Evolutionary conservation across 2,888 invertebrate species (phyloP).

Genomic region (Portevinia maculata): DNA sequence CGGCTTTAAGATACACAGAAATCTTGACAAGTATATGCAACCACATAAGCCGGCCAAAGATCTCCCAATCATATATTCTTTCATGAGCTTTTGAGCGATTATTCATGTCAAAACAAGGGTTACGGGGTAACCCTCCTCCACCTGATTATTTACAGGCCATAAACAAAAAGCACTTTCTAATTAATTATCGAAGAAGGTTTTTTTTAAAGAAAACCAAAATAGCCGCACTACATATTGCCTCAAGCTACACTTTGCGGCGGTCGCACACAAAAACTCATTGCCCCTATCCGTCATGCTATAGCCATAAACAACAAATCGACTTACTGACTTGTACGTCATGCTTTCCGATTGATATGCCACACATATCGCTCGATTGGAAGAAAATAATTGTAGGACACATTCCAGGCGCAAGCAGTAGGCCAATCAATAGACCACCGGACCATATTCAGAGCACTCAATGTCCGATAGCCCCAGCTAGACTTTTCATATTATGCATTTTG

Average conservation of each 20-base stretch:
- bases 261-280: conserved; percentile 14
- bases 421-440: conserved; percentile 29
- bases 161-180: conserved; percentile 38
- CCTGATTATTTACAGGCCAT: conserved; percentile 31
- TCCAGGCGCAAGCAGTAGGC: too few relatives aligned
- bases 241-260: conserved; percentile 20
- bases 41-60: too few relatives aligned
- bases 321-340: conserved; percentile 65
- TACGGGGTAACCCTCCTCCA: conserved; percentile 35
- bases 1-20: too few relatives aligned
- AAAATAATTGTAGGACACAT: conserved; percentile 65
- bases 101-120: conserved; percentile 22
- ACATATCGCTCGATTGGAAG: conserved; percentile 65
- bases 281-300: conserved; percentile 48
- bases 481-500: conserved; percentile 34
- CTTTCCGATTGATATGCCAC: conserved; percentile 66
- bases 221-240: too few relatives aligned
- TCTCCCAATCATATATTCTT: too few relatives aligned
- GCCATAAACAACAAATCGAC: conserved; percentile 64
- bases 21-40: too few relatives aligned
- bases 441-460: conserved; percentile 62
- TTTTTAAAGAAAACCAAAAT: conserved; percentile 10
- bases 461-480: conserved; percentile 33
- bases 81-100: too few relatives aligned
- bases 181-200: conserved; percentile 38